phyloP scores from a whole-genome alignment of 2,113 vertebrate species.

The human (Homo sapiens) region DNA sequence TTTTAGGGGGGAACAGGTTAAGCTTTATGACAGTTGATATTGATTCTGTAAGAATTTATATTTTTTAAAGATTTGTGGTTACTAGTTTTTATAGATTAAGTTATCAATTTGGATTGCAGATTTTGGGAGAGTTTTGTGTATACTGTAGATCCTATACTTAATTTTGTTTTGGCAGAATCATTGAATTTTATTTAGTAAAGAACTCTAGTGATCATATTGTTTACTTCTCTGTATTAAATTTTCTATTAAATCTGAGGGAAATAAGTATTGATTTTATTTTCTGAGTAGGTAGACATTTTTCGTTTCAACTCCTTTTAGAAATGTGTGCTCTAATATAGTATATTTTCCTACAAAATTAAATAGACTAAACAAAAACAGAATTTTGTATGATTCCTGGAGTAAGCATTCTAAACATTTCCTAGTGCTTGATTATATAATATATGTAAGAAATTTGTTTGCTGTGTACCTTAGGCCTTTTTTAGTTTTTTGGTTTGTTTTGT shows the following conservation, averaged over 20 bases:
- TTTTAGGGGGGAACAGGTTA: background rate
- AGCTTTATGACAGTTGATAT: background rate
- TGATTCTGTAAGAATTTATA: background rate
- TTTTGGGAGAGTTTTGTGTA: background rate
- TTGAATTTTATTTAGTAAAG: conserved; percentile 41
- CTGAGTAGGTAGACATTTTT: conserved; percentile 16
- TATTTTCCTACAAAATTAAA: conserved; percentile 34
- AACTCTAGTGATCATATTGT: conserved; percentile 24
- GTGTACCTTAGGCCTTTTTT: background rate
- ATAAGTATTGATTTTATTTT: conserved; percentile 51
- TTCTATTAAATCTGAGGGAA: conserved; percentile 30
- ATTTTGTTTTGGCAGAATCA: background rate
- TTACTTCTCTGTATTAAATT: background rate
- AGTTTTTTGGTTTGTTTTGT: background rate
- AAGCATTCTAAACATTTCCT: conserved; percentile 1
- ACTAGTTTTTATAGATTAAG: background rate
- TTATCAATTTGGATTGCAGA: background rate
- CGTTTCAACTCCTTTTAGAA: conserved; percentile 18
- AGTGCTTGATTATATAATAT: conserved; percentile 11
- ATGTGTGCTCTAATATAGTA: background rate
- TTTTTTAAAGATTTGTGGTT: background rate
- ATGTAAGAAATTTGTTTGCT: background rate
- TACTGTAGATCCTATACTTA: background rate
- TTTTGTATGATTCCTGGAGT: conserved; percentile 32
- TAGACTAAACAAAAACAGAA: conserved; percentile 12